A percentile compares a stretch with the other conserved stretches of the same genome.
Evolutionary conservation across 2,888 invertebrate species (phyloP).

Genomic region (Drymonia ruficornis): DNA sequence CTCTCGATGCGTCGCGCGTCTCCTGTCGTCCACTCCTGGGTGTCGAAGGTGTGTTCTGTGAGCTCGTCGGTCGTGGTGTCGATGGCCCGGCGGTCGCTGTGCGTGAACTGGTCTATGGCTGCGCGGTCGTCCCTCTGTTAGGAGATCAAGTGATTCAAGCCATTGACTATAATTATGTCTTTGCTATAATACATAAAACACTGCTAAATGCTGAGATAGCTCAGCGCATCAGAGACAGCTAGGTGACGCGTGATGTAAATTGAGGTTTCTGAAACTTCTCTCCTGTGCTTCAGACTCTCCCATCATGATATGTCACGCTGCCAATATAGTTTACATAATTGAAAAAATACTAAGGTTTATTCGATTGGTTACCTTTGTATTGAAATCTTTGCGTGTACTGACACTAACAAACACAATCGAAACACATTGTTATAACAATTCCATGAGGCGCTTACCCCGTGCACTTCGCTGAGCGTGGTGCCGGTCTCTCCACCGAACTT

Average conservation of each 20-base stretch:
- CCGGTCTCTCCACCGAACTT: constrained; percentile 77
- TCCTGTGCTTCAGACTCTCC: too few relatives aligned
- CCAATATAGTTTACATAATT: too few relatives aligned
- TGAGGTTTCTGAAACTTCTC: too few relatives aligned
- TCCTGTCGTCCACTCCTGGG: constrained; percentile 21
- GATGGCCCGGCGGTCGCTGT: constrained; percentile 61
- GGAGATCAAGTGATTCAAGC: constrained; percentile 7
- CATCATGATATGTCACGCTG: too few relatives aligned
- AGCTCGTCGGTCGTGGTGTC: constrained; percentile 49
- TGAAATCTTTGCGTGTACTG: background rate
- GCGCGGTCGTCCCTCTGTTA: constrained; percentile 71
- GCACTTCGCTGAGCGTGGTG: constrained; percentile 60
- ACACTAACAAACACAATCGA: background rate
- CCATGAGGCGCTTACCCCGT: constrained; percentile 57
- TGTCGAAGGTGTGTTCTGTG: constrained; percentile 24
- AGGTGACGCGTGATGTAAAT: too few relatives aligned
- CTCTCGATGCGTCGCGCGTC: constrained; percentile 19
- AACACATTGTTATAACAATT: constrained; percentile 13
- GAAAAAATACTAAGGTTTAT: too few relatives aligned
- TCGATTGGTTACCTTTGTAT: too few relatives aligned
- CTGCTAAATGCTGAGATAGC: too few relatives aligned
- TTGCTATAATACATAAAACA: too few relatives aligned
- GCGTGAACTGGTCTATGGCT: constrained; percentile 73
- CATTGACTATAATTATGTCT: too few relatives aligned
- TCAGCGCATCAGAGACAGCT: too few relatives aligned